Evolutionary conservation across 2,113 vertebrate genomes (phyloP), one percentile per base, ranked within the genome.

Genomic region (Actenoides hombroni): DNA sequence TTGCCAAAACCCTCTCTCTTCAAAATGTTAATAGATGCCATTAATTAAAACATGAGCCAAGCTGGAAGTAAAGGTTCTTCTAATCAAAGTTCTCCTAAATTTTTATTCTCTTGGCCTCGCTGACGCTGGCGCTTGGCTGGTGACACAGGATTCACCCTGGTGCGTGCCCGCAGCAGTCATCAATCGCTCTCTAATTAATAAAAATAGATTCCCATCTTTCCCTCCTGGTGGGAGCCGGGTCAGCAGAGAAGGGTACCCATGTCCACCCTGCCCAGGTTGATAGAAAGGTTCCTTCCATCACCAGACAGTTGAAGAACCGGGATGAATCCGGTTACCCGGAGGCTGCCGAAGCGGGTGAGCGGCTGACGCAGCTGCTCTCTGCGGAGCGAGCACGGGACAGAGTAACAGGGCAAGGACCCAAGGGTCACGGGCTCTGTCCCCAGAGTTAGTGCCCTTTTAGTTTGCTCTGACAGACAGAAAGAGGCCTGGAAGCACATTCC

Each of bases 1-100:
- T 64, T 92, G 94, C 96, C 86, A 94, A 92, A 95, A 17, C n/a
- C 64, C 63, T 70, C 78, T 48, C 75, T 92, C 91, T 86, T 51
- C 76, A 75, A 65, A 90, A 90, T 59, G 76, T 74, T 94, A 90
- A 93, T 83, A 93, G 68, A 74, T 78, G 59, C 80, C 60, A 61
- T 87, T 16, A 88, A 93, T 75, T 68, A 78, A 85, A 95, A 37
- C 70, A 48, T 0, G 35, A 90, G 65, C 85, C 68, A 83, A 69
- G 51, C 70, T 70, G 79, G 29, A 93, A 78, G 81, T 46, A 67
- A 85, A 87, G 78, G 33, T 49, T 92, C 88, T 88, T 76, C 59
- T 90, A 61, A 92, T 80, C 54, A 42, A 70, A 80, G 49, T 49
- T 83, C 70, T 94, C 35, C 59, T 61, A 0, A 74, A 90, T 79